Evolutionary conservation across 2,797 vertebrate genomes (phyloP), one percentile per base, ranked within the genome.

Genomic region (Setipinna tenuifilis): DNA sequence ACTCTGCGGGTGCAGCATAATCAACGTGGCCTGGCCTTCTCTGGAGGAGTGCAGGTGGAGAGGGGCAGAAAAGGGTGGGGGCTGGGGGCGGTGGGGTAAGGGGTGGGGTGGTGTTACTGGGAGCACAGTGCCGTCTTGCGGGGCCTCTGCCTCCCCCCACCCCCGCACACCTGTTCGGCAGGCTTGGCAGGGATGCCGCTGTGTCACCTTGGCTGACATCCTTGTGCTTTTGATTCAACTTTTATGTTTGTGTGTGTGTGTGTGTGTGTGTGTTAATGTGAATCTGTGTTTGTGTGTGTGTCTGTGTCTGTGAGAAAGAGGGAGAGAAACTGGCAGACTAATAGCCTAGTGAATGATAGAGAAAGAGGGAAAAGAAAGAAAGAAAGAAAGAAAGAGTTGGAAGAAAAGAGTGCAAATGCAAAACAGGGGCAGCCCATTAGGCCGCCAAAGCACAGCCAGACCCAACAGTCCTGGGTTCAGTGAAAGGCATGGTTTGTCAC

Each of bases 191-290:
- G 89, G 92, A 93, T 92, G 89, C 88, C 83, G 89, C 86, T 21
- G 71, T 7, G 92, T 95, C 92, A 94, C 93, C 94, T 94, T 94
- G 93, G 90, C 90, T 94, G 93, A 93, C 87, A 89, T 93, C 88
- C 92, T 94, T 95, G 93, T 95, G 94, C 94, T 95, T 94, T 93
- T 78, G 71, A 78, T 78, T 78, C 90, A 44, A 44, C 71, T 78
- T 78, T 78, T 35, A 25, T 71, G 90, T 85, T 0, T 71, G 61
- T 23, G n/a, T 68, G 25, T 68, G 62, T 28, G 25, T 23, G 5
- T 62, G n/a, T 62, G 61, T 62, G n/a, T 62, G 10, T 31, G 71
- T 19, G 16, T 41, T 25, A 19, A 16, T 10, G 17, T 17, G 68
- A 41, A 1, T 17, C 2, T 71, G 10, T 31, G n/a, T 5, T 3